phyloP scores from a whole-genome alignment of 2,888 invertebrate species.

The Philhelius pedissequus region DNA sequence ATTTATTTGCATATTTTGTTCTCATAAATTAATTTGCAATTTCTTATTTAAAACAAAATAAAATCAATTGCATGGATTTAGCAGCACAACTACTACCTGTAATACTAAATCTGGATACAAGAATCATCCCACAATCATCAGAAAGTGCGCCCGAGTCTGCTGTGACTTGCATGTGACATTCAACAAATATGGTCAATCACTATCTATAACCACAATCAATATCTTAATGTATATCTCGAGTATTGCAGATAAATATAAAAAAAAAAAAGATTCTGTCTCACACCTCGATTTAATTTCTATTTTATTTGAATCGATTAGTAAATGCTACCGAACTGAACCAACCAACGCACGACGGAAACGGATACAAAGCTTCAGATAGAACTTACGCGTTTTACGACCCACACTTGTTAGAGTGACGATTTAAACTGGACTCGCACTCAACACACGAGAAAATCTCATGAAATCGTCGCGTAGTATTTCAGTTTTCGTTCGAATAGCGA shows the following conservation, averaged over 20 bases:
- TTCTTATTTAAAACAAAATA: background rate
- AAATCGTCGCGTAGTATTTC: conserved; percentile 20
- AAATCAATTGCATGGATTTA: conserved; percentile 17
- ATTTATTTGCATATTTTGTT: conserved; percentile 27
- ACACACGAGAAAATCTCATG: conserved; percentile 21
- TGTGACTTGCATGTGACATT: conserved; percentile 54
- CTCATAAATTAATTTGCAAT: conserved; percentile 43
- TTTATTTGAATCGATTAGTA: conserved; percentile 15
- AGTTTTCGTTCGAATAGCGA: background rate
- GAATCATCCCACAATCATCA: conserved; percentile 52
- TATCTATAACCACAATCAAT: conserved; percentile 32
- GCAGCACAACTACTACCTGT: conserved; percentile 60
- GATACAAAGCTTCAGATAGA: background rate
- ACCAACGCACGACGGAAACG: conserved; percentile 26
- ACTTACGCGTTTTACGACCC: conserved; percentile 60
- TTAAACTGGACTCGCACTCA: conserved; percentile 50
- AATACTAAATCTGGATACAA: conserved; percentile 59
- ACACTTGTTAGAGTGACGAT: conserved; percentile 60
- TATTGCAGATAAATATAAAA: conserved; percentile 17
- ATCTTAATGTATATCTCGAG: conserved; percentile 19
- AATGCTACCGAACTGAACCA: background rate
- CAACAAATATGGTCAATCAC: conserved; percentile 41
- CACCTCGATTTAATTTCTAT: conserved; percentile 49
- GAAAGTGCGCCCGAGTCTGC: conserved; percentile 30
- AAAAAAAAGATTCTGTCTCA: conserved; percentile 29